A percentile compares a stretch with the other conserved stretches of the same genome.
These are phyloP conservation scores for Mixornis gularis DNA, from an alignment of 2,113 vertebrate species.

Conservation along the genomic window DNA sequence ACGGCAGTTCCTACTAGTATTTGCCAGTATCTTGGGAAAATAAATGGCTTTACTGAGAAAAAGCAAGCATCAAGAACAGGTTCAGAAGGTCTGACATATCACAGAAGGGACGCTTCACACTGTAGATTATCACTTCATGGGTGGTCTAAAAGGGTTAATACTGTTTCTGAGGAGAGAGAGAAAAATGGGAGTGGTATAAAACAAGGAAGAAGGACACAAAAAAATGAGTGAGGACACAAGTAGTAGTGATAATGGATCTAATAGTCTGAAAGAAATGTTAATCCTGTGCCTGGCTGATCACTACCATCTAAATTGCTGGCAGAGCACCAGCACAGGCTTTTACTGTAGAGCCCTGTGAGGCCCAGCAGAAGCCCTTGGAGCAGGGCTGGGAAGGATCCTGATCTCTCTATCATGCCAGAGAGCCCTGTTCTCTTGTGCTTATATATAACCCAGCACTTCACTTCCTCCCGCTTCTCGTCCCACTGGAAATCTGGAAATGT, in stretches of 20 bases:
- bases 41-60: neutral
- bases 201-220: neutral
- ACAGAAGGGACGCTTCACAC: neutral
- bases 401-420: neutral
- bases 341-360: neutral
- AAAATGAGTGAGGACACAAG: neutral
- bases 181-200: neutral
- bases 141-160: neutral
- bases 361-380: neutral
- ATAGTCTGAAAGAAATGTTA: neutral
- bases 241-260: neutral
- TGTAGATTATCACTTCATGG: neutral
- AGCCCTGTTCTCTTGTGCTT: neutral
- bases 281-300: neutral
- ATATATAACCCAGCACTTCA: neutral
- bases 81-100: neutral
- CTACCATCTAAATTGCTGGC: accelerated
- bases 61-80: neutral
- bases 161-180: neutral
- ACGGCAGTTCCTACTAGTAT: neutral
- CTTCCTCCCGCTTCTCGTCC: neutral
- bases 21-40: neutral
- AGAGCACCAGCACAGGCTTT: neutral
- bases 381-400: neutral
- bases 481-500: neutral